Percentiles rank a stretch among this genome's conserved stretches.
These are phyloP conservation scores for Lucilia sericata DNA, from an alignment of 1,140 invertebrate genomes.

Conservation along the genomic window DNA sequence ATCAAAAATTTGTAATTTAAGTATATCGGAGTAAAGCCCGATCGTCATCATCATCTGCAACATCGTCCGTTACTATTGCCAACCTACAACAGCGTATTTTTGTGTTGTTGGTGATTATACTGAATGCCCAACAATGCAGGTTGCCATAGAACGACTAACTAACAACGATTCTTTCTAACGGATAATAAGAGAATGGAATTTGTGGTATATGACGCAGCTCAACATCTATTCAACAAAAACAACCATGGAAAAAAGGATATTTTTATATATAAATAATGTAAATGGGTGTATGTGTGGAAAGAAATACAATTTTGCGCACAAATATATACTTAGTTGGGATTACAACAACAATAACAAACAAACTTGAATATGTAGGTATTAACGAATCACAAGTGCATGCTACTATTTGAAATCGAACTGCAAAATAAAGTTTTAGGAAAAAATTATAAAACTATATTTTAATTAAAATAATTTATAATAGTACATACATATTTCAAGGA, in stretches of 20 bases:
- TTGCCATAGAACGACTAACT: not conserved
- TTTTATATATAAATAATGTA: not conserved
- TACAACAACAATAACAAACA: not conserved
- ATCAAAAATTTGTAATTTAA: no score
- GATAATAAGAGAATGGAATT: constrained; percentile 15
- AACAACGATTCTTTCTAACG: constrained; percentile 27
- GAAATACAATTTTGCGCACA: constrained; percentile 24
- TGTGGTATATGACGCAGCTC: constrained; percentile 38
- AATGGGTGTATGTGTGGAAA: not conserved
- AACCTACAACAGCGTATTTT: not conserved
- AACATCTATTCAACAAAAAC: not conserved
- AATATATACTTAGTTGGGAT: not conserved
- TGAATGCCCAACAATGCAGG: not conserved
- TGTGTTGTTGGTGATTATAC: not conserved
- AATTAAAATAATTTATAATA: no score
- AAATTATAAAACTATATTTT: no score
- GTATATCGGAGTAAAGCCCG: not conserved
- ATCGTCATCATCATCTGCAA: not conserved
- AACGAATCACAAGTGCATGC: not conserved
- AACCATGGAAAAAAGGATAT: not conserved
- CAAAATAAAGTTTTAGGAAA: no score
- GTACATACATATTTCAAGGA: no score
- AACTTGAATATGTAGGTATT: not conserved
- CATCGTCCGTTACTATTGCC: not conserved
- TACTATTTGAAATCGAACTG: not conserved